These are phyloP conservation scores for Sericinus montela DNA, from an alignment of 2,888 invertebrate genomes.

Conservation along the genomic window DNA sequence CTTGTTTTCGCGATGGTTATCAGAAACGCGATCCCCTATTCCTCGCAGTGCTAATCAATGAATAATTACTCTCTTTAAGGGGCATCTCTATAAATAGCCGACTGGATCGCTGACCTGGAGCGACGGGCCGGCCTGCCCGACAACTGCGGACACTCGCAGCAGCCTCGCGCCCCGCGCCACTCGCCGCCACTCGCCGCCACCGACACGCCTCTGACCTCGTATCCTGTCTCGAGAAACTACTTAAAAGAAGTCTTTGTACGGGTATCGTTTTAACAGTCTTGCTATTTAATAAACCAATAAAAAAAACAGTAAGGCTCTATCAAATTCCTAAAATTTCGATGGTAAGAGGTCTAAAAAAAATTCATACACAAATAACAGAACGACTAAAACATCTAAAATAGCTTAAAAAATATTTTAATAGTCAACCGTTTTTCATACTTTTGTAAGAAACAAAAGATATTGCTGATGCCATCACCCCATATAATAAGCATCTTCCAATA, in stretches of 20 bases:
- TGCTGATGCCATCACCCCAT: slow-evolving; percentile 19
- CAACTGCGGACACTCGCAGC: slow-evolving; percentile 59
- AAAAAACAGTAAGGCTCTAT: too few relatives aligned
- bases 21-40: slow-evolving; percentile 78
- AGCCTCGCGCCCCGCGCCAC: slow-evolving; percentile 32
- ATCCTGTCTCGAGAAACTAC: slow-evolving; percentile 69
- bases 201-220: slow-evolving; percentile 65
- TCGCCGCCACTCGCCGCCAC: slow-evolving; percentile 31
- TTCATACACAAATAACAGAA: too few relatives aligned
- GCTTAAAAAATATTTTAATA: too few relatives aligned
- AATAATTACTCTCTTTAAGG: slow-evolving; percentile 80
- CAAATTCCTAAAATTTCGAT: too few relatives aligned
- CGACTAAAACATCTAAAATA: too few relatives aligned
- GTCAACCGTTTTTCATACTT: too few relatives aligned
- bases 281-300: too few relatives aligned
- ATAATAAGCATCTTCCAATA: too few relatives aligned
- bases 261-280: slow-evolving; percentile 36
- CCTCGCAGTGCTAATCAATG: slow-evolving; percentile 79
- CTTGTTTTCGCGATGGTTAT: slow-evolving; percentile 76
- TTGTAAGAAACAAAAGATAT: too few relatives aligned
- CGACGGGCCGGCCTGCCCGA: slow-evolving; percentile 78
- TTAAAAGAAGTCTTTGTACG: slow-evolving; percentile 56
- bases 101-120: slow-evolving; percentile 79
- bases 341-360: too few relatives aligned
- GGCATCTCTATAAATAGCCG: slow-evolving; percentile 78